Conservation (phyloP, 2,888 invertebrate genomes). For the Portevinia maculata region DNA sequence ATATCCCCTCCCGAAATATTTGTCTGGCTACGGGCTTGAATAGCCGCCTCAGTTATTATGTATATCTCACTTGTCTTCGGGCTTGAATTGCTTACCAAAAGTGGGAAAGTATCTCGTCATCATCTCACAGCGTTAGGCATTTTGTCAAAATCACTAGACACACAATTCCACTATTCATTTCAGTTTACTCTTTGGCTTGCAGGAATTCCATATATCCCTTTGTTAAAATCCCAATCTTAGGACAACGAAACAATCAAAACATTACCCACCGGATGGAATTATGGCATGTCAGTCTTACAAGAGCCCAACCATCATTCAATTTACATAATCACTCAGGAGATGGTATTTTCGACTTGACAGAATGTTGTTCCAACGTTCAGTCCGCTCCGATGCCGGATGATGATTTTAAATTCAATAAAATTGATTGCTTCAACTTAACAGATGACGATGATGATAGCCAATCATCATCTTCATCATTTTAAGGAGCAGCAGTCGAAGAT, state of each 20-base stretch:
- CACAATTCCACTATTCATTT: slow-evolving; percentile 25
- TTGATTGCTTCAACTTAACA: slow-evolving; percentile 44
- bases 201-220: slow-evolving; percentile 12
- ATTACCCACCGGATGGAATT: slow-evolving; percentile 16
- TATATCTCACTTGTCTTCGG: slow-evolving; percentile 1
- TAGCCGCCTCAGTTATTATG: not conserved
- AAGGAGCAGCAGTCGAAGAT: not conserved
- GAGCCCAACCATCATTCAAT: slow-evolving; percentile 41
- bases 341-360: slow-evolving; percentile 14
- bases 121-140: not conserved
- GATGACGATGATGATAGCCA: slow-evolving; percentile 39
- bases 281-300: slow-evolving; percentile 28
- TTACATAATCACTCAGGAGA: slow-evolving; percentile 37
- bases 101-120: not conserved
- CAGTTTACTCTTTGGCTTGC: slow-evolving; percentile 33
- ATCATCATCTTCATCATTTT: slow-evolving; percentile 43
- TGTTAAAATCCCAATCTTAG: not conserved
- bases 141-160: slow-evolving; percentile 31
- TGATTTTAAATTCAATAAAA: slow-evolving; percentile 60
- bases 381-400: slow-evolving; percentile 26
- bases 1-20: too few relatives aligned
- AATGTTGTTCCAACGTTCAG: not conserved
- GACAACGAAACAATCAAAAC: slow-evolving; percentile 17
- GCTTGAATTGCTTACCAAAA: slow-evolving; percentile 5
- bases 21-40: too few relatives aligned